Conservation (phyloP, 1,140 invertebrate genomes). For the Hydropsyche tenuis region DNA sequence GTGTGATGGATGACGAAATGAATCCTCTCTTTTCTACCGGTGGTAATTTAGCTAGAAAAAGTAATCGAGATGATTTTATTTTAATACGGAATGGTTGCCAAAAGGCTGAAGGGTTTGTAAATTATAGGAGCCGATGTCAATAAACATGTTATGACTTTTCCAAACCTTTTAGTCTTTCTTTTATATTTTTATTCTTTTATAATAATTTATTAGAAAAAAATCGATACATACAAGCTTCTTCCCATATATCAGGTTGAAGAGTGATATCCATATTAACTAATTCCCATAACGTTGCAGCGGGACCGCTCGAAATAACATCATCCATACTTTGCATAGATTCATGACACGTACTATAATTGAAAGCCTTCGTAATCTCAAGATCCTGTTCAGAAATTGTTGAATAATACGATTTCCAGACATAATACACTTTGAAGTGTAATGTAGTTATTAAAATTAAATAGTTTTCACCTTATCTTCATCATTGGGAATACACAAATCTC, state of each 20-base stretch:
- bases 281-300: conserved; percentile 43
- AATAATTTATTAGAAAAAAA: neutral
- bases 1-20: conserved; percentile 55
- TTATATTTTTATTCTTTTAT: neutral
- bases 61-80: conserved; percentile 12
- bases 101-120: no score
- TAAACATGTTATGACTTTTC: no score
- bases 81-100: no score
- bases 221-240: conserved; percentile 45
- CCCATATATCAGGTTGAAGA: conserved; percentile 41
- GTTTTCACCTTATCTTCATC: conserved; percentile 32
- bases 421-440: no score
- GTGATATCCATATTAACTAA: conserved; percentile 40
- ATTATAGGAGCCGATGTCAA: neutral
- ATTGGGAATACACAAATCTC: conserved; percentile 57
- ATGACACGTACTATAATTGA: conserved; percentile 4
- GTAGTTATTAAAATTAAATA: conserved; percentile 3
- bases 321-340: neutral
- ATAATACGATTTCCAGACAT: neutral
- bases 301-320: conserved; percentile 13
- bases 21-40: conserved; percentile 55
- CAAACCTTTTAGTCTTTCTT: no score
- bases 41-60: conserved; percentile 57
- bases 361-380: conserved; percentile 16
- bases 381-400: conserved; percentile 40